These are phyloP conservation scores for Orchestes rusci DNA, from an alignment of 2,888 invertebrate species.

Conservation along the genomic window DNA sequence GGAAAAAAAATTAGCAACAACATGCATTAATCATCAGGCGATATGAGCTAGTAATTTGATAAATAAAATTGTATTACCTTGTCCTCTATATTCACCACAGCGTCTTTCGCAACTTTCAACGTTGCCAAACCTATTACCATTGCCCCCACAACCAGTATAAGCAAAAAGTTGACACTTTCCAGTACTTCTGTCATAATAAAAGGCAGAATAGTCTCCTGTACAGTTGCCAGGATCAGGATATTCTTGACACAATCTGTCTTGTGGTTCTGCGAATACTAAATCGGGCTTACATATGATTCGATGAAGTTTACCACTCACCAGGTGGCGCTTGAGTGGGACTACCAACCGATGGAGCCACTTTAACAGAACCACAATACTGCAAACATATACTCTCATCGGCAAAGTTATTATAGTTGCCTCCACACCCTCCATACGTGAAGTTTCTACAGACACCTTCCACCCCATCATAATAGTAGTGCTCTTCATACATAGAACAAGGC, in stretches of 20 bases:
- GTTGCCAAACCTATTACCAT: slow-evolving; percentile 64
- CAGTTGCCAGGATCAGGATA: slow-evolving; percentile 65
- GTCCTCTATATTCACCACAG: slow-evolving; percentile 64
- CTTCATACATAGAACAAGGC: slow-evolving; percentile 52
- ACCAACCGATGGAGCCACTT: slow-evolving; percentile 5
- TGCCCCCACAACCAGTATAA: slow-evolving; percentile 67
- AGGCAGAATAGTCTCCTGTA: slow-evolving; percentile 55
- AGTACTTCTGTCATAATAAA: slow-evolving; percentile 61
- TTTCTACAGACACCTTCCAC: slow-evolving; percentile 64
- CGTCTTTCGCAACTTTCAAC: slow-evolving; percentile 71
- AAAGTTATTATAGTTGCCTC: slow-evolving; percentile 77
- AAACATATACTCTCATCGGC: slow-evolving; percentile 61
- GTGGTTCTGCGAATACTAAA: too few species aligned
- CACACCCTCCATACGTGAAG: slow-evolving; percentile 77
- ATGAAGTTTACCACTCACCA: too few species aligned
- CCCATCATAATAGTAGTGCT: slow-evolving; percentile 67
- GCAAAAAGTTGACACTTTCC: slow-evolving; percentile 57
- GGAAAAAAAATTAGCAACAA: too few species aligned
- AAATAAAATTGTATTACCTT: slow-evolving; percentile 50
- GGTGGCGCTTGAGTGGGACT: slow-evolving; percentile 13
- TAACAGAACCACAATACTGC: slow-evolving; percentile 52
- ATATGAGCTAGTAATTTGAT: too few species aligned
- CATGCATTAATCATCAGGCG: too few species aligned
- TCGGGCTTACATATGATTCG: too few species aligned
- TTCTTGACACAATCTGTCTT: slow-evolving; percentile 49